A percentile compares a stretch with the other conserved stretches of the same genome.
These are phyloP conservation scores for Yponomeuta plumbellus DNA, from an alignment of 2,888 invertebrate species.

Conservation along the genomic window DNA sequence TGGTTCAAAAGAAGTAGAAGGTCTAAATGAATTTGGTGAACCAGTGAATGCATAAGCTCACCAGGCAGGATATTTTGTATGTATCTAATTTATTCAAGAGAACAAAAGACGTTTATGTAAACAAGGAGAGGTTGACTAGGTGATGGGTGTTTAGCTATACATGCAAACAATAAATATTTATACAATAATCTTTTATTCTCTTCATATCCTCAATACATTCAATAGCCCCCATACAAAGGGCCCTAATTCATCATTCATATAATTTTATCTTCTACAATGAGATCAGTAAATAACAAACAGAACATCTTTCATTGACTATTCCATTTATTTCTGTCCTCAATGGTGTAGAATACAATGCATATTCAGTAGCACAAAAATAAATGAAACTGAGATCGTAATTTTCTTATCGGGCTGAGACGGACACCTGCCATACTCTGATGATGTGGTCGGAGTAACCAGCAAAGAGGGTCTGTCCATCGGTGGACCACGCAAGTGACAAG, in stretches of 20 bases:
- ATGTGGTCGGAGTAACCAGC: constrained; percentile 99
- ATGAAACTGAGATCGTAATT: constrained; percentile 50
- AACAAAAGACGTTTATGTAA: not conserved
- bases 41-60: constrained; percentile 29
- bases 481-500: constrained; percentile 98
- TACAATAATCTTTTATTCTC: constrained; percentile 13
- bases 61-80: not conserved
- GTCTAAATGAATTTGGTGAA: constrained; percentile 45
- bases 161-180: constrained; percentile 5
- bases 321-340: constrained; percentile 71
- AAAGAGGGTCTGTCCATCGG: constrained; percentile 98
- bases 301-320: constrained; percentile 53
- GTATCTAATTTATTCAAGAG: not conserved
- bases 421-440: constrained; percentile 99
- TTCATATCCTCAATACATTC: not conserved
- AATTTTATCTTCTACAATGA: constrained; percentile 30
- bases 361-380: constrained; percentile 63
- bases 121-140: not conserved
- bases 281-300: constrained; percentile 54
- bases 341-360: constrained; percentile 24
- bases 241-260: constrained; percentile 4
- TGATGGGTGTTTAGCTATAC: not conserved
- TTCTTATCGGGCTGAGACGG: constrained; percentile 85
- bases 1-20: constrained; percentile 79
- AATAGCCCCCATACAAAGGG: not conserved